Conservation (phyloP, 2,888 invertebrate species). For the Ornithoptera alexandrae region DNA sequence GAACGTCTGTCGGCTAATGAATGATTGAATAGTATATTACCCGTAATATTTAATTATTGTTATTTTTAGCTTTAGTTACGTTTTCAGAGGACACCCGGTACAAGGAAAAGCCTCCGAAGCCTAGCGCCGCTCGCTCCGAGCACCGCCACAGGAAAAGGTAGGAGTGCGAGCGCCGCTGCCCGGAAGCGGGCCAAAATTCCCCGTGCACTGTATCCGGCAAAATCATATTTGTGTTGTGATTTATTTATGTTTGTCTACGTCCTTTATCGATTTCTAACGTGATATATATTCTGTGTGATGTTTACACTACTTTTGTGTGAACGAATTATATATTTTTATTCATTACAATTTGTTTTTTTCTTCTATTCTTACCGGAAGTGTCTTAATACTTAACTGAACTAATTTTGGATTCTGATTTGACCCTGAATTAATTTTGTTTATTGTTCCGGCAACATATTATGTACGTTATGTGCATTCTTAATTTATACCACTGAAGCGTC, state of each 20-base stretch:
- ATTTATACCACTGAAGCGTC: too few relatives aligned
- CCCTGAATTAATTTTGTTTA: too few relatives aligned
- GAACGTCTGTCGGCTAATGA: too few relatives aligned
- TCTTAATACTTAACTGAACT: too few relatives aligned
- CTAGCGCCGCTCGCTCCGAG: slow-evolving; percentile 63
- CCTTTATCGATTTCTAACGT: slow-evolving; percentile 14
- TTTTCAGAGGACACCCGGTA: slow-evolving; percentile 61
- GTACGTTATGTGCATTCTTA: too few relatives aligned
- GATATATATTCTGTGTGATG: slow-evolving; percentile 17
- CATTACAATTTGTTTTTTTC: neutral
- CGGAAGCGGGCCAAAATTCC: slow-evolving; percentile 18
- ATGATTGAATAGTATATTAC: too few relatives aligned
- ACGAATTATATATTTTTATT: slow-evolving; percentile 7
- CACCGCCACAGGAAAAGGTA: slow-evolving; percentile 69
- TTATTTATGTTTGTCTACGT: slow-evolving; percentile 11
- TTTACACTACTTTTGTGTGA: slow-evolving; percentile 14
- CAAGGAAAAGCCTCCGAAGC: slow-evolving; percentile 64
- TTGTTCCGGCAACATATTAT: too few relatives aligned
- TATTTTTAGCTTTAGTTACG: neutral
- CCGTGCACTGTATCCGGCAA: slow-evolving; percentile 4
- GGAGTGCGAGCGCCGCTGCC: slow-evolving; percentile 70
- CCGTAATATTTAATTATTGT: neutral
- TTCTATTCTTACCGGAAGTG: too few relatives aligned
- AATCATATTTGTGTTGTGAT: slow-evolving; percentile 14
- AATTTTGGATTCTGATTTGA: too few relatives aligned